Percentiles rank a stretch among this genome's conserved stretches.
Evolutionary conservation across 1,140 invertebrate species (phyloP).

Genomic region (Maniola jurtina): DNA sequence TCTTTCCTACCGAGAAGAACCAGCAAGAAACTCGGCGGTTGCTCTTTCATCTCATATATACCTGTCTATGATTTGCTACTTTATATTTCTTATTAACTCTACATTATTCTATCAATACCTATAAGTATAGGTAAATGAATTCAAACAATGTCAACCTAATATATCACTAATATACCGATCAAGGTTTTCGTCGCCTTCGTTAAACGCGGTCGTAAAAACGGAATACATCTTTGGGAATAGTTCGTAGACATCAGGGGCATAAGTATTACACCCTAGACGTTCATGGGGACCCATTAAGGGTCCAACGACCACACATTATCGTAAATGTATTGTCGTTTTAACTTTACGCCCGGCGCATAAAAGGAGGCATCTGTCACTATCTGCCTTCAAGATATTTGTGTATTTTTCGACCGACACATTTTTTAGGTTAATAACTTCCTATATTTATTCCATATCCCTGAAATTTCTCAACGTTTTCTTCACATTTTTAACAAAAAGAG

Average conservation of each 20-base stretch:
- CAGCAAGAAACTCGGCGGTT: no score
- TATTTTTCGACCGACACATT: slow-evolving; percentile 16
- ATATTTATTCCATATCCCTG: slow-evolving; percentile 5
- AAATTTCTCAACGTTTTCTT: slow-evolving; percentile 5
- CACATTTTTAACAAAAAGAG: no score
- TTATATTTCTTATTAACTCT: no score
- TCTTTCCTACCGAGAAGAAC: no score
- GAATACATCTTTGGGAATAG: slow-evolving; percentile 25
- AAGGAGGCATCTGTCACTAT: slow-evolving; percentile 31
- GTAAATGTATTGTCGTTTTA: slow-evolving; percentile 53
- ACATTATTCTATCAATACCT: no score
- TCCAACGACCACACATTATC: slow-evolving; percentile 48
- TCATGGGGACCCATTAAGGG: slow-evolving; percentile 39
- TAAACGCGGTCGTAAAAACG: slow-evolving; percentile 23
- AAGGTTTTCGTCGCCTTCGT: background rate
- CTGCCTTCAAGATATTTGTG: slow-evolving; percentile 26
- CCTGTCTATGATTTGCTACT: no score
- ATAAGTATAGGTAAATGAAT: no score
- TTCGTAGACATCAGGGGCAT: slow-evolving; percentile 31
- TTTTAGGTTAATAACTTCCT: slow-evolving; percentile 13
- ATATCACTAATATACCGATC: background rate
- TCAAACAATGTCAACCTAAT: no score
- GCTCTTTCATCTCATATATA: no score
- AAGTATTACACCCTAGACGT: slow-evolving; percentile 38
- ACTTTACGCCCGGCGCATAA: slow-evolving; percentile 42